Conservation (phyloP, 2,797 vertebrate species). For the Clarias pachynema region DNA sequence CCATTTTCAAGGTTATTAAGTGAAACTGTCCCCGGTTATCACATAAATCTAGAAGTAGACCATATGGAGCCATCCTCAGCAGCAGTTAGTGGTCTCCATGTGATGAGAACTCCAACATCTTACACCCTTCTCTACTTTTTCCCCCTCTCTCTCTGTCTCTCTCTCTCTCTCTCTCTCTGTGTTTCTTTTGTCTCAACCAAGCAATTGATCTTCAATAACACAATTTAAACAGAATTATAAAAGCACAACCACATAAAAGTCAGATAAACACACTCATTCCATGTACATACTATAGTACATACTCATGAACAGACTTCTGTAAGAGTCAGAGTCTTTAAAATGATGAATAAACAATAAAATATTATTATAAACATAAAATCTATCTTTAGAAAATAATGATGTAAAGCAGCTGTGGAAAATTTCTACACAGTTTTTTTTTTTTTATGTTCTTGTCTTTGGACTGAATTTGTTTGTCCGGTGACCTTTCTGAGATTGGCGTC, state of each 20-base stretch:
- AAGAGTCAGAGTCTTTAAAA: conserved; percentile 16
- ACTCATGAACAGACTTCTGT: not conserved
- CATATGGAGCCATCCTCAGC: too few relatives aligned
- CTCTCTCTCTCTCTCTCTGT: not conserved
- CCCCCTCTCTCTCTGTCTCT: not conserved
- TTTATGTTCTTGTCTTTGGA: conserved; percentile 61
- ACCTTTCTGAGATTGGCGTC: conserved; percentile 64
- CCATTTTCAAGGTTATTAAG: too few relatives aligned
- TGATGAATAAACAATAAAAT: conserved; percentile 59
- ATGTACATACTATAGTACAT: not conserved
- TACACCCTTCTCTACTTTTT: too few relatives aligned
- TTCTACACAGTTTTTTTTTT: conserved; percentile 27
- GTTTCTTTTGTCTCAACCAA: conserved; percentile 74
- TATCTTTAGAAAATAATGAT: conserved; percentile 27
- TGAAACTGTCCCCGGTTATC: too few relatives aligned
- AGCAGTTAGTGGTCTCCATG: too few relatives aligned
- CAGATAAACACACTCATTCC: conserved; percentile 42
- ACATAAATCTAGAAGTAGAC: too few relatives aligned
- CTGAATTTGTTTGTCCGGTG: conserved; percentile 65
- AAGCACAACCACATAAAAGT: conserved; percentile 57
- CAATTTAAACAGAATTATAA: conserved; percentile 58
- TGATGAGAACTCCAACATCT: too few relatives aligned
- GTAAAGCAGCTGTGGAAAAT: conserved; percentile 1
- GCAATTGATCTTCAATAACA: conserved; percentile 65
- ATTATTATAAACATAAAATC: not conserved